phyloP scores from a whole-genome alignment of 2,888 invertebrate species.

The Harpalus rubripes region DNA sequence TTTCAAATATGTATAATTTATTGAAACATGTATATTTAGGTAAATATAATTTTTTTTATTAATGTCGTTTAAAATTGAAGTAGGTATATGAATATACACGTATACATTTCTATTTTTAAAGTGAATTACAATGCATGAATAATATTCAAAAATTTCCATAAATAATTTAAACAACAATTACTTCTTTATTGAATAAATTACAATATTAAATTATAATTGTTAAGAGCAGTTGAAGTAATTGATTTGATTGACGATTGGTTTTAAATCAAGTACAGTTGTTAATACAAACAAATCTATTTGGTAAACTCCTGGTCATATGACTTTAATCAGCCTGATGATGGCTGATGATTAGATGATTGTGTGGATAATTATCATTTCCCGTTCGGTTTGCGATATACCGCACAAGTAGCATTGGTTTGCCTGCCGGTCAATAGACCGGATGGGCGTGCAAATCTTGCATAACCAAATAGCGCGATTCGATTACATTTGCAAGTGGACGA shows the following conservation, averaged over 20 bases:
- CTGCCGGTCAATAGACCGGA: conserved; percentile 50
- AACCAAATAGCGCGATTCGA: conserved; percentile 2
- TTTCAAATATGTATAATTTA: background rate
- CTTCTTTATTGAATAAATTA: background rate
- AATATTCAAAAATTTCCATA: background rate
- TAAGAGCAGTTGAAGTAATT: background rate
- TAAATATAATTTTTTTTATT: background rate
- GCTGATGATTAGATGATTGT: conserved; percentile 51
- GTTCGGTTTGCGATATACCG: conserved; percentile 29
- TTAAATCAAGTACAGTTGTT: background rate
- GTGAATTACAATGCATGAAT: background rate
- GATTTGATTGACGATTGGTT: background rate
- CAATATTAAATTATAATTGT: background rate
- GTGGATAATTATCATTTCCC: conserved; percentile 32
- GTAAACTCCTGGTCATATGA: background rate
- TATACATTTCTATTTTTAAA: background rate
- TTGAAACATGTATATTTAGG: background rate
- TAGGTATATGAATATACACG: background rate
- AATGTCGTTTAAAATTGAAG: too few relatives aligned
- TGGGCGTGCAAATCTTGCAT: conserved; percentile 42
- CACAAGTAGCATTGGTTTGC: conserved; percentile 17
- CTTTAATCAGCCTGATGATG: conserved; percentile 15
- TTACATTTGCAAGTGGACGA: background rate
- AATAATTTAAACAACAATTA: background rate
- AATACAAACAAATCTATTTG: conserved; percentile 3